Base-by-base conservation (phyloP, 1,140 invertebrate species). In the Drosophila sechellia region DNA sequence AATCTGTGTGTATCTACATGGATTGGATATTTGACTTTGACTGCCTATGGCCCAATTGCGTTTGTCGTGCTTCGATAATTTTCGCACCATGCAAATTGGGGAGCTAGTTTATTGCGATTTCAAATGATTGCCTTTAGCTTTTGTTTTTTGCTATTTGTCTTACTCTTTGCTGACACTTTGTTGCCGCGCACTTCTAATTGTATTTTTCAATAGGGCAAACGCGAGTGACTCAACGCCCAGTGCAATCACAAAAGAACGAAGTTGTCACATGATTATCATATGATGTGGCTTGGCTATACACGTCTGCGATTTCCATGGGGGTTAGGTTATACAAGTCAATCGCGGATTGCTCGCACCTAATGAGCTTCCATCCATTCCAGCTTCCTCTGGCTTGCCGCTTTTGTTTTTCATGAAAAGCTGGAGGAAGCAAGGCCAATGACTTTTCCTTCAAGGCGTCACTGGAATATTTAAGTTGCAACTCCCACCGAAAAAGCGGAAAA, bases 241-340 rank as follows among this genome's bases (percentile, higher is more conserved):
- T 50, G 49, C 54, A 52, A 40, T 39, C 53, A 65, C 45, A 66
- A 42, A 58, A 42, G 50, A 42, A 58, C 39, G 50, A 61, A 69
- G 87, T 85, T 78, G 79, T 83, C 81, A 83, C 81, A 83, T 86
- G 75, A 87, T 86, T 83, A 86, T 72, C 79, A 87, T 87, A 52
- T 70, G 63, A 77, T 69, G 42, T 61, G 34, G 25, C 25, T 34
- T 61, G 34, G 25, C 25, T 34, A 8, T 57, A n/a, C 56, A 35
- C 13, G 64, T 34, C 43, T 48, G 17, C 20, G 40, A 70, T 49
- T 70, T 70, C 22, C 64, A 56, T 49, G 25, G 27, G 10, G 39
- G 42, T 70, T 70, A 48, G 39, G 42, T 70, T 70, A 48, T 25
- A 27, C 42, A 69, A 70, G 65, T 49, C 50, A 57, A 57, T 49